Conservation (phyloP, 2,113 vertebrate genomes). For the Ia io region DNA sequence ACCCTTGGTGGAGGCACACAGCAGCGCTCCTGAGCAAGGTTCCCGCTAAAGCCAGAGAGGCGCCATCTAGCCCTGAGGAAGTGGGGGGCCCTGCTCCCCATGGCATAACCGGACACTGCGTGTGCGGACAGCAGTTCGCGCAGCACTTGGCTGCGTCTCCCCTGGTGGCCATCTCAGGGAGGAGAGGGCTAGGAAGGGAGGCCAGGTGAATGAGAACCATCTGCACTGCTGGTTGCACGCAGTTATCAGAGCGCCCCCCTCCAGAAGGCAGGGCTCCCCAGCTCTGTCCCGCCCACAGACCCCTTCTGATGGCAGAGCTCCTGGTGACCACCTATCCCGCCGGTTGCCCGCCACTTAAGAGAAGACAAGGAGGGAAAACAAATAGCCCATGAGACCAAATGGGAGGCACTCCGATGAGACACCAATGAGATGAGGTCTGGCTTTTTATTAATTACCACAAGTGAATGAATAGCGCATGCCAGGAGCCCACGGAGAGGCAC, state of each 20-base stretch:
- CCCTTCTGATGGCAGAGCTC: neutral
- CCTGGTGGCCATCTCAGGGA: neutral
- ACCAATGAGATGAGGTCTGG: neutral
- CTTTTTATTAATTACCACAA: constrained; percentile 41
- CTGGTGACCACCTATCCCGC: neutral
- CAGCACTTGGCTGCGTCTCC: neutral
- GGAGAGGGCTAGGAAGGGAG: neutral
- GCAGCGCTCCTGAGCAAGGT: neutral
- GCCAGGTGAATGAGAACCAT: neutral
- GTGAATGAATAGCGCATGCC: neutral
- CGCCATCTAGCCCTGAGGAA: neutral
- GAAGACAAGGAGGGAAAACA: neutral
- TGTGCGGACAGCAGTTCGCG: neutral
- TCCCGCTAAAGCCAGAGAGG: neutral
- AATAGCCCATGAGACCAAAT: neutral
- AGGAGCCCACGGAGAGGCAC: neutral
- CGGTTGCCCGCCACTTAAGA: neutral
- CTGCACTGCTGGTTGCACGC: neutral
- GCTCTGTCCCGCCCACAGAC: neutral
- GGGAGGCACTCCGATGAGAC: neutral
- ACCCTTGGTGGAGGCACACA: neutral
- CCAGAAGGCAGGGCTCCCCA: neutral
- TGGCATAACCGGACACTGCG: fast-evolving
- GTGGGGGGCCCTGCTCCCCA: neutral
- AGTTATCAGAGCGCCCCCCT: neutral